These are phyloP conservation scores for Alloscopus bannaensis DNA, from an alignment of 2,888 invertebrate species.

Conservation along the genomic window DNA sequence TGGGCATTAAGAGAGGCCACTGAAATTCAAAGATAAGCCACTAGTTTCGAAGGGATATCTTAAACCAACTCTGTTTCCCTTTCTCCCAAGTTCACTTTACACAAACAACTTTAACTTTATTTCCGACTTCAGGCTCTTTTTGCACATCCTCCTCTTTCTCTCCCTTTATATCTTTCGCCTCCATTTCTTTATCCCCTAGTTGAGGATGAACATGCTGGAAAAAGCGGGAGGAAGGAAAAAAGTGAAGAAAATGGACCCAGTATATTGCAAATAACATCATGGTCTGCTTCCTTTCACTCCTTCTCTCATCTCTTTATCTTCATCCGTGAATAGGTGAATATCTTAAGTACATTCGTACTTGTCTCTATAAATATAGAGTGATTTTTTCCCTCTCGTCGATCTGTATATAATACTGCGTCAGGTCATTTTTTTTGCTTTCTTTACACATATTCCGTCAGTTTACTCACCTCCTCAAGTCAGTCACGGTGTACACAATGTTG, in stretches of 20 bases:
- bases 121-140: conserved; percentile 45
- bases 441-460: too few relatives aligned
- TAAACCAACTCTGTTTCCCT: too few relatives aligned
- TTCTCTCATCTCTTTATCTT: conserved; percentile 21
- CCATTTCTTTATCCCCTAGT: conserved; percentile 20
- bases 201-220: conserved; percentile 13
- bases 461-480: too few relatives aligned
- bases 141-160: conserved; percentile 15
- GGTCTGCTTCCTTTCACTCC: conserved; percentile 16
- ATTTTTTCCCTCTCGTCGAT: too few relatives aligned
- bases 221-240: conserved; percentile 23
- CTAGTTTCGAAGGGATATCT: conserved; percentile 33
- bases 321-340: conserved; percentile 24
- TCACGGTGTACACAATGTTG: too few relatives aligned
- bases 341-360: background rate
- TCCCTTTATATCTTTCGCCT: conserved; percentile 15
- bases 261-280: conserved; percentile 48
- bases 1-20: background rate
- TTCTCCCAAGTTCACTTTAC: conserved; percentile 40
- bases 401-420: too few relatives aligned
- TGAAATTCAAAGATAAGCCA: conserved; percentile 31
- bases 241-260: conserved; percentile 30
- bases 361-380: too few relatives aligned
- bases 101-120: conserved; percentile 55
- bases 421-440: too few relatives aligned